Evolutionary conservation across 1,140 invertebrate species (phyloP).

Genomic region (Latrodectus geometricus): DNA sequence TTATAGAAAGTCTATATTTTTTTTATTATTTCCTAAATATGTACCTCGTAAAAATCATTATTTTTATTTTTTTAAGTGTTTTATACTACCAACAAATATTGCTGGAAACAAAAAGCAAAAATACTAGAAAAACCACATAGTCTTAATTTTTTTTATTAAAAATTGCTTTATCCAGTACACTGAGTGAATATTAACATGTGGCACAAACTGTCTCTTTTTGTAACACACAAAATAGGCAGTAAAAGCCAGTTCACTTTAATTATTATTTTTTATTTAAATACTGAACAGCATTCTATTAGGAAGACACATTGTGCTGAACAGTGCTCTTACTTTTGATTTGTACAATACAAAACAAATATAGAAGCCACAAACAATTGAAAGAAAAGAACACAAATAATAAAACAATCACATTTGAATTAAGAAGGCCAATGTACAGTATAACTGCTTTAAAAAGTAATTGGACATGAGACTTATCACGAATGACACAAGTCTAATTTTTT

Average conservation of each 20-base stretch:
- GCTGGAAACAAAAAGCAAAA: neutral
- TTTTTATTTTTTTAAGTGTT: too few species aligned
- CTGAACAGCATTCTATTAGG: slow-evolving; percentile 62
- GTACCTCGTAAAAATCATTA: too few species aligned
- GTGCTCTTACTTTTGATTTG: slow-evolving; percentile 58
- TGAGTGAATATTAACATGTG: slow-evolving; percentile 61
- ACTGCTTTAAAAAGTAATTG: slow-evolving; percentile 5
- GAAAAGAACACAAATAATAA: slow-evolving; percentile 8
- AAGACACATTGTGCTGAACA: slow-evolving; percentile 62
- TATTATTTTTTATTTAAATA: slow-evolving; percentile 47
- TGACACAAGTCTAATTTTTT: neutral
- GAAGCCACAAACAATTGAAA: slow-evolving; percentile 20
- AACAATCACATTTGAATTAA: slow-evolving; percentile 33
- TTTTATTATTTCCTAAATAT: too few species aligned
- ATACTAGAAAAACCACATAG: neutral
- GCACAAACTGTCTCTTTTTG: slow-evolving; percentile 53
- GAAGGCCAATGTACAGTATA: neutral
- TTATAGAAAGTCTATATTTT: too few species aligned
- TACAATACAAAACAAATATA: slow-evolving; percentile 20
- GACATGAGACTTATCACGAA: neutral
- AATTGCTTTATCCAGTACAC: slow-evolving; percentile 61
- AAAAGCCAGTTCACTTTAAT: slow-evolving; percentile 44
- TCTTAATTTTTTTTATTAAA: slow-evolving; percentile 56
- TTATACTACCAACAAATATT: too few species aligned
- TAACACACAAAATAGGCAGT: slow-evolving; percentile 49